A percentile compares a stretch with the other conserved stretches of the same genome.
Conservation (phyloP, 2,113 vertebrate genomes). For the Tautogolabrus adspersus region DNA sequence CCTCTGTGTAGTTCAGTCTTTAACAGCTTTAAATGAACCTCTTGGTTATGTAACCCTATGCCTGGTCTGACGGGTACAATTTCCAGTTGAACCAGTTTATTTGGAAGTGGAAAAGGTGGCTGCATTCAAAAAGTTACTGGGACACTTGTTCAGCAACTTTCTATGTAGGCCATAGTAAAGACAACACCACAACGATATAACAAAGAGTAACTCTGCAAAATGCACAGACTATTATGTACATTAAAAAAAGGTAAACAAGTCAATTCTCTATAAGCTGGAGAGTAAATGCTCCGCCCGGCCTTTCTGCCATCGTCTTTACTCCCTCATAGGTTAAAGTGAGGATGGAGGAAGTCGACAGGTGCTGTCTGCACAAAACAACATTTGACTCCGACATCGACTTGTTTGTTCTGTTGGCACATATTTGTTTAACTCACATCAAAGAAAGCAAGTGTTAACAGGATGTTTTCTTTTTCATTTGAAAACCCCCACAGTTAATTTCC, state of each 20-base stretch:
- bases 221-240: neutral
- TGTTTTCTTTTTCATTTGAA: neutral
- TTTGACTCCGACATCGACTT: neutral
- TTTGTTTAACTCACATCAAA: slow-evolving; percentile 1
- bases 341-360: neutral
- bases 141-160: neutral
- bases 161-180: neutral
- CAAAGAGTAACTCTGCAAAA: neutral
- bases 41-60: neutral
- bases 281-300: neutral
- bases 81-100: neutral
- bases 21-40: neutral
- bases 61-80: neutral
- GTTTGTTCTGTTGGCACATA: neutral
- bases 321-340: neutral
- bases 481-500: neutral
- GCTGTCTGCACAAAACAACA: neutral
- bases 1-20: neutral
- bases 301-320: neutral
- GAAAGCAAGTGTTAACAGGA: neutral
- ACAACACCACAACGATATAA: neutral
- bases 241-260: neutral
- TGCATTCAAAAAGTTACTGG: neutral
- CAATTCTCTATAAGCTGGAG: neutral
- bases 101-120: neutral